These are phyloP conservation scores for Hybos culiciformis DNA, from an alignment of 2,888 invertebrate genomes.

Conservation along the genomic window DNA sequence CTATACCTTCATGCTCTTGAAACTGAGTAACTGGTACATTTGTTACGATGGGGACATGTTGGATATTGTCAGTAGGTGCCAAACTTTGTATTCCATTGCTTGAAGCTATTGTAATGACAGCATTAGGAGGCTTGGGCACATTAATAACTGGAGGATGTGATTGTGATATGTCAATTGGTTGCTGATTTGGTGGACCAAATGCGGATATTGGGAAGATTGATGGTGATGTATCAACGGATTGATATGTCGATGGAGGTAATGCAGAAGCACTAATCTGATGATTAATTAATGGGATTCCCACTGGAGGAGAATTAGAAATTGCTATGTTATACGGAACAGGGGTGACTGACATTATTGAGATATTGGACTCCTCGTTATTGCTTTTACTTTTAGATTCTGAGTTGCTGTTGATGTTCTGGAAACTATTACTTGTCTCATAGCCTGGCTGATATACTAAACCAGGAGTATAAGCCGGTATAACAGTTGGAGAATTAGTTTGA, in stretches of 20 bases:
- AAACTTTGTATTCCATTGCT: neutral
- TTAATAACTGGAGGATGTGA: neutral
- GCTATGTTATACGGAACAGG: neutral
- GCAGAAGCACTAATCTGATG: no score
- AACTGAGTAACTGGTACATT: slow-evolving; percentile 38
- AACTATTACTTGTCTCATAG: neutral
- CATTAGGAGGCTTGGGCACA: slow-evolving; percentile 3
- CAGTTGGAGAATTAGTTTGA: neutral
- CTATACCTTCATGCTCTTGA: slow-evolving; percentile 37
- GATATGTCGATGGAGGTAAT: neutral
- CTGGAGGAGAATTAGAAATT: neutral
- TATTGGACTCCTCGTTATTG: no score
- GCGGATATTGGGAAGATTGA: neutral
- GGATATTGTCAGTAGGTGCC: slow-evolving; percentile 15
- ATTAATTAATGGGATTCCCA: no score
- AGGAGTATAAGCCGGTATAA: neutral
- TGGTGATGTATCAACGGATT: neutral
- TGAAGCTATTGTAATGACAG: slow-evolving; percentile 2
- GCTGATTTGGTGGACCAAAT: neutral
- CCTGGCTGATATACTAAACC: neutral
- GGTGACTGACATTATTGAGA: neutral
- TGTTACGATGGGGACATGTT: slow-evolving; percentile 27
- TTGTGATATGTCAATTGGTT: no score
- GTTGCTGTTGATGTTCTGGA: no score
- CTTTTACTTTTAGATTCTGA: no score